Evolutionary conservation across 2,113 vertebrate species (phyloP), one percentile per base, ranked within the genome.

Genomic region (Hyperoodon ampullatus): DNA sequence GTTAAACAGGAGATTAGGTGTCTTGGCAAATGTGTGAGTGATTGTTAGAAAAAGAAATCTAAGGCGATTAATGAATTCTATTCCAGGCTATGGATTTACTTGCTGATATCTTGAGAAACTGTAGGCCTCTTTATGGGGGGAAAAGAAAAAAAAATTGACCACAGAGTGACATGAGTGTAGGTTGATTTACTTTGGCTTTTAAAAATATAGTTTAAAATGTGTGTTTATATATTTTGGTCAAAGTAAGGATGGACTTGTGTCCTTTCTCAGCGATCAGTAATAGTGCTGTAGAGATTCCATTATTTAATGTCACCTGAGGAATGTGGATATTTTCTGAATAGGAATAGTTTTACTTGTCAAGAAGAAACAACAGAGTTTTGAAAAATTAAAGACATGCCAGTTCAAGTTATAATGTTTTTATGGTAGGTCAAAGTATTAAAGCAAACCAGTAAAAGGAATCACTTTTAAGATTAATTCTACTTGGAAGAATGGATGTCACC

Each of bases 181-280:
- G n/a, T 53, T 66, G 21, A 82, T 21, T 83, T 78, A 42, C 23
- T 65, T 87, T 82, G 2, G 5, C 21, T 88, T 82, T 92, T 55
- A 60, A 61, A 91, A 77, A 93, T 19, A 75, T 55, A 93, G 1
- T 63, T 95, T 81, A 84, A 92, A 83, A 60, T 80, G 61, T 50
- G 14, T 77, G 18, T 71, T 30, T 82, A 47, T 35, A 24, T 55
- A 55, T 83, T 26, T 55, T 14, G 2, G 12, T 70, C 19, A 74
- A 70, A 14, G 12, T 19, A 70, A 58, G 7, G 63, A 83, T 39
- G 13, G 4, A 2, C 61, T 88, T 95, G 2, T 82, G 6, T 80
- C 18, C 28, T 58, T 92, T 82, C 9, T 30, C 60, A 60, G 11
- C 92, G 14, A 93, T 44, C 11, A 53, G 21, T 44, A 78, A 68